Conservation (phyloP, 1,140 invertebrate species). For the Drosophila elegans region DNA sequence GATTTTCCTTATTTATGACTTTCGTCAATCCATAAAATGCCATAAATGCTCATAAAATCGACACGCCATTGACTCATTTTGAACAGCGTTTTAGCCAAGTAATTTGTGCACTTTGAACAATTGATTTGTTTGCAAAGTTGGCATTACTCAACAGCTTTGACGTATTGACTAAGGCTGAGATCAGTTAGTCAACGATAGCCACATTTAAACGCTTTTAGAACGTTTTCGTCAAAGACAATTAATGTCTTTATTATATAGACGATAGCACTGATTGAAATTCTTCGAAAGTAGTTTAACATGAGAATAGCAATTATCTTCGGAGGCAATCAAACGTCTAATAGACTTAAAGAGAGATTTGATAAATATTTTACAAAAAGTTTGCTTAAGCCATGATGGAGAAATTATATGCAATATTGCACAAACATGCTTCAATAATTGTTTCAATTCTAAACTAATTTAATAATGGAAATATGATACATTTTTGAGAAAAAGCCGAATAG, state of each 20-base stretch:
- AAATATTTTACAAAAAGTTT: too few relatives aligned
- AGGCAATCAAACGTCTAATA: neutral
- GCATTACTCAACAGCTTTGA: constrained; percentile 49
- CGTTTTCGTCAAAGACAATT: neutral
- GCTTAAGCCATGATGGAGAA: too few relatives aligned
- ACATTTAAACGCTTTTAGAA: neutral
- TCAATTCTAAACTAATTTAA: too few relatives aligned
- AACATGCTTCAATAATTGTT: too few relatives aligned
- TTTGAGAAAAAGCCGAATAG: too few relatives aligned
- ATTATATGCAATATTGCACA: too few relatives aligned
- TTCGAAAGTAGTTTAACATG: too few relatives aligned
- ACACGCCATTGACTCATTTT: constrained; percentile 16
- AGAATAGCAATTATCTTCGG: too few relatives aligned
- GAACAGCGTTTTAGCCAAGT: neutral
- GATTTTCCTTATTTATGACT: neutral
- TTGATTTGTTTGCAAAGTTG: constrained; percentile 34
- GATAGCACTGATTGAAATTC: neutral
- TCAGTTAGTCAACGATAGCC: constrained; percentile 8
- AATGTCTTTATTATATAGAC: too few relatives aligned
- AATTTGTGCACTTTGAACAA: constrained; percentile 12
- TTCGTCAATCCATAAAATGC: neutral
- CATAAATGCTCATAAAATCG: neutral
- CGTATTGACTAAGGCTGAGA: constrained; percentile 8
- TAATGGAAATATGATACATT: neutral
- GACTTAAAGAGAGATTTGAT: neutral